A percentile compares a stretch with the other conserved stretches of the same genome.
Evolutionary conservation across 1,140 invertebrate genomes (phyloP).

Genomic region (Apis florea): DNA sequence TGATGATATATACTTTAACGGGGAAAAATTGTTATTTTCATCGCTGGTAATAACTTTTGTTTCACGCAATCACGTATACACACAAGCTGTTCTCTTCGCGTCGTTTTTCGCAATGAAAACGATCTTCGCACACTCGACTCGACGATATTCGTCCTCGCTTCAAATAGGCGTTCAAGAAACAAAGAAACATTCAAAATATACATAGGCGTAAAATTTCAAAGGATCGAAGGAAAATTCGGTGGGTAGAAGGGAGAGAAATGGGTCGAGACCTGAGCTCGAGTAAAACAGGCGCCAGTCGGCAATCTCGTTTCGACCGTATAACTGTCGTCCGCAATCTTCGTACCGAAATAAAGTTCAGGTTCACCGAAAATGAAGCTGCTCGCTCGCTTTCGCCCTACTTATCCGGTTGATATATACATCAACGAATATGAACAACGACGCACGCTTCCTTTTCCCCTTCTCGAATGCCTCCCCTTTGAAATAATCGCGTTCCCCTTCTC

Average conservation of each 20-base stretch:
- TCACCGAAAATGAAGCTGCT: constrained; percentile 8
- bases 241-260: constrained; percentile 20
- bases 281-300: constrained; percentile 8
- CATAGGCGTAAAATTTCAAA: too few species aligned
- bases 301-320: constrained; percentile 35
- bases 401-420: constrained; percentile 8
- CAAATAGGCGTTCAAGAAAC: too few species aligned
- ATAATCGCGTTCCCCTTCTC: background rate
- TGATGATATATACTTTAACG: too few species aligned
- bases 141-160: too few species aligned
- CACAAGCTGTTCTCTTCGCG: too few species aligned
- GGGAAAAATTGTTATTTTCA: too few species aligned
- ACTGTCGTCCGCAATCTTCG: constrained; percentile 30
- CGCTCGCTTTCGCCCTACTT: constrained; percentile 1
- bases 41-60: too few species aligned
- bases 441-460: background rate
- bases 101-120: too few species aligned
- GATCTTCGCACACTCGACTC: background rate
- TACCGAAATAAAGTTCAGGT: constrained; percentile 18
- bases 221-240: background rate
- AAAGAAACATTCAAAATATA: too few species aligned
- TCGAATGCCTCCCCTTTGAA: background rate
- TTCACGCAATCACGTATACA: too few species aligned
- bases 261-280: constrained; percentile 17
- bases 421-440: background rate